Conservation (phyloP, 1,140 invertebrate species). For the Meloidogyne chitwoodi region DNA sequence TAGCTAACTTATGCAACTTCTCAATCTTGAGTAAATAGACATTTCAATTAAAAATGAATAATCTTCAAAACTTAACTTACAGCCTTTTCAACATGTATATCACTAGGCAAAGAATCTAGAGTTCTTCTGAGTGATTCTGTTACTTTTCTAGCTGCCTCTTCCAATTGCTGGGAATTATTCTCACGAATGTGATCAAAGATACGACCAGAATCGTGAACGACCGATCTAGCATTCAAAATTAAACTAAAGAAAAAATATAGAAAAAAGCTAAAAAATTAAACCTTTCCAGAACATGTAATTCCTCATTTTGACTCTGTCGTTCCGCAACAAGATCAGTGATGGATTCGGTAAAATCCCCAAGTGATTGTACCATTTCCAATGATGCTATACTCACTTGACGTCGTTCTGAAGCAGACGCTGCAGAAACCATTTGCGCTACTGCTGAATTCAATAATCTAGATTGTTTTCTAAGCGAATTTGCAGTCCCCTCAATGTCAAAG, state of each 20-base stretch:
- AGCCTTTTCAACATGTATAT: constrained; percentile 46
- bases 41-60: background rate
- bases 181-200: constrained; percentile 74
- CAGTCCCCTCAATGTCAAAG: constrained; percentile 69
- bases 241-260: constrained; percentile 27
- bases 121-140: constrained; percentile 36
- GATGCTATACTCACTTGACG: constrained; percentile 77
- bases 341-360: constrained; percentile 71
- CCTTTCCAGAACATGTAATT: background rate
- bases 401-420: constrained; percentile 75
- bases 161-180: constrained; percentile 29
- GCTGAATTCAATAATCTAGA: constrained; percentile 68
- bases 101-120: constrained; percentile 48
- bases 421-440: constrained; percentile 78
- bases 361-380: constrained; percentile 72
- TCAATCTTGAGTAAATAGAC: background rate
- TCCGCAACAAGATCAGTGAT: constrained; percentile 73
- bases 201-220: constrained; percentile 59
- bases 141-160: constrained; percentile 45
- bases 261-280: background rate
- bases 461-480: constrained; percentile 66
- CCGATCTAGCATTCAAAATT: constrained; percentile 52
- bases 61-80: constrained; percentile 5
- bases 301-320: constrained; percentile 42
- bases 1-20: background rate